Conservation (phyloP, 1,140 invertebrate species). For the Nasonia longicornis region DNA sequence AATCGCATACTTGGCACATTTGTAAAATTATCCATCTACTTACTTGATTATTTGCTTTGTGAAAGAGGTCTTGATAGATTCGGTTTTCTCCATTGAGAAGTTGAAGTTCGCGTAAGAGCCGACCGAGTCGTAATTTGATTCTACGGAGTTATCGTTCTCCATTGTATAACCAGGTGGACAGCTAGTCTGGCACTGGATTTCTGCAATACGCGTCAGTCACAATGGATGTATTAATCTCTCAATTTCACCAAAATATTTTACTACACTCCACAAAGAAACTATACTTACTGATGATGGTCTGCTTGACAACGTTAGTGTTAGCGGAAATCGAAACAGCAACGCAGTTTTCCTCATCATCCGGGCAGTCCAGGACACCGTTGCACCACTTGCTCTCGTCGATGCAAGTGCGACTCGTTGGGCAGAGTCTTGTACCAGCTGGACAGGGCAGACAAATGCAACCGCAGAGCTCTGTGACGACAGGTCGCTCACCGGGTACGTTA, state of each 20-base stretch:
- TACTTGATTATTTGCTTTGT: conserved; percentile 6
- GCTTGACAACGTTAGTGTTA: background rate
- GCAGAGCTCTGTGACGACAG: conserved; percentile 72
- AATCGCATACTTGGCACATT: no score
- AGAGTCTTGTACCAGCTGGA: conserved; percentile 73
- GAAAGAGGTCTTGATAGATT: conserved; percentile 6
- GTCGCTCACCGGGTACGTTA: conserved; percentile 68
- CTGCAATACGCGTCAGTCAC: background rate
- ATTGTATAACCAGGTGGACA: conserved; percentile 37
- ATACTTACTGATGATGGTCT: conserved; percentile 28
- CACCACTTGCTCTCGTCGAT: conserved; percentile 81
- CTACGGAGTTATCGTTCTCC: conserved; percentile 24
- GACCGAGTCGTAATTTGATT: background rate
- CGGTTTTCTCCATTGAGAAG: background rate
- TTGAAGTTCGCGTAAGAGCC: conserved; percentile 10
- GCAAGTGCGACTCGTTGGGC: conserved; percentile 81
- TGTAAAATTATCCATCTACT: background rate
- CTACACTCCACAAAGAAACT: background rate
- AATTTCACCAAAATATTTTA: background rate
- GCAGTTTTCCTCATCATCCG: conserved; percentile 85
- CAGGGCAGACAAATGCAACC: conserved; percentile 82
- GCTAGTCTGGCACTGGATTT: conserved; percentile 17
- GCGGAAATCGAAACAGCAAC: conserved; percentile 54
- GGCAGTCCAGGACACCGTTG: conserved; percentile 85
- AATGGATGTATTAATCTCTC: background rate